Conservation (phyloP, 2,888 invertebrate genomes). For the Lymantria monacha region DNA sequence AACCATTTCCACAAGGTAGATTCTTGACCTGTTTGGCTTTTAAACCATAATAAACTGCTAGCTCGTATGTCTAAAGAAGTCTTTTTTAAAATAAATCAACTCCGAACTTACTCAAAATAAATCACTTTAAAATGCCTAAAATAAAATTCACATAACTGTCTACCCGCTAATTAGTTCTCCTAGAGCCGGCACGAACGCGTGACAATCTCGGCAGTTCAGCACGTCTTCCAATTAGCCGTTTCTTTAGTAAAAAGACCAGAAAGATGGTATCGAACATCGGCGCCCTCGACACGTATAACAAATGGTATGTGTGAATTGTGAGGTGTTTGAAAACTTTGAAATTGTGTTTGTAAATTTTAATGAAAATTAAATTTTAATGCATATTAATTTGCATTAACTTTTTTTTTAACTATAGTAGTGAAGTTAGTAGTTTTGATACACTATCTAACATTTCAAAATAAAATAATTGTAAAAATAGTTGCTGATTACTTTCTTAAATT, state of each 20-base stretch:
- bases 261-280: conserved; percentile 28
- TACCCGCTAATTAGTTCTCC: conserved; percentile 29
- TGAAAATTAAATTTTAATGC: no score
- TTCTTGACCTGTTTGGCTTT: no score
- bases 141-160: conserved; percentile 19
- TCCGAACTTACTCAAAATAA: conserved; percentile 8
- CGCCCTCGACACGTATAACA: conserved; percentile 13
- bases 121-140: conserved; percentile 15
- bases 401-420: no score
- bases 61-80: neutral
- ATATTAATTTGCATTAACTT: no score
- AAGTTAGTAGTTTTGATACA: no score
- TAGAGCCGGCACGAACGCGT: conserved; percentile 32
- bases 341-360: no score
- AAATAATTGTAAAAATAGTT: no score
- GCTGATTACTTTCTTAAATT: no score
- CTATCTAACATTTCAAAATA: no score
- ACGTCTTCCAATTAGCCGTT: conserved; percentile 28
- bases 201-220: conserved; percentile 28
- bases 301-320: conserved; percentile 4
- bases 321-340: neutral
- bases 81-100: neutral
- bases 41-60: no score
- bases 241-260: conserved; percentile 10
- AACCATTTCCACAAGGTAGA: no score